These are phyloP conservation scores for Lordiphosa andalusiaca DNA, from an alignment of 2,888 invertebrate species.

Conservation along the genomic window DNA sequence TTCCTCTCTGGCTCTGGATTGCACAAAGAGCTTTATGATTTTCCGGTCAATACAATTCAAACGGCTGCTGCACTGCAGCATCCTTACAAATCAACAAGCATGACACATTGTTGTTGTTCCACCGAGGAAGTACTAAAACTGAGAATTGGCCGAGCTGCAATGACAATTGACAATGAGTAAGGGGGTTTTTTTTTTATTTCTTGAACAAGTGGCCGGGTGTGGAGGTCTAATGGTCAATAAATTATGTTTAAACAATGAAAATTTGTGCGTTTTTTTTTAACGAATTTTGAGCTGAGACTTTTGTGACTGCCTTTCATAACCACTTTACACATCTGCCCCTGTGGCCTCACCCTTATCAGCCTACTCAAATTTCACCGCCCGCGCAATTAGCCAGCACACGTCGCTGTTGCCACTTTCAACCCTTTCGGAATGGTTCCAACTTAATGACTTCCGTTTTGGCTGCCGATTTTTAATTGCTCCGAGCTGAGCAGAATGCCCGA, in stretches of 20 bases:
- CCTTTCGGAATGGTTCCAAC: constrained; percentile 49
- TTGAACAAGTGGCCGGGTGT: constrained; percentile 21
- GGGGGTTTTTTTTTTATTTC: constrained; percentile 1
- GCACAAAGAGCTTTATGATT: constrained; percentile 74
- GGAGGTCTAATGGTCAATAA: constrained; percentile 54
- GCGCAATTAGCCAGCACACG: constrained; percentile 61
- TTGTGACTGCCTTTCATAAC: too few species aligned
- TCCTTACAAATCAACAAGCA: constrained; percentile 76
- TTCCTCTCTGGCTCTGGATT: constrained; percentile 41
- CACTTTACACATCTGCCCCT: constrained; percentile 1
- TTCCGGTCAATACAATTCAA: constrained; percentile 75
- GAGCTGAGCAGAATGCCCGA: constrained; percentile 25
- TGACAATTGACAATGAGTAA: constrained; percentile 32
- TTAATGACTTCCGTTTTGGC: constrained; percentile 65
- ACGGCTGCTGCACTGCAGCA: constrained; percentile 41
- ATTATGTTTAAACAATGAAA: constrained; percentile 26
- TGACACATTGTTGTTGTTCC: constrained; percentile 64
- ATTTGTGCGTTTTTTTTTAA: not conserved
- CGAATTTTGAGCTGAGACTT: too few species aligned
- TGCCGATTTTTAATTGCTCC: constrained; percentile 44
- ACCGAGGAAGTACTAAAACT: constrained; percentile 61
- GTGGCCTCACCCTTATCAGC: constrained; percentile 3
- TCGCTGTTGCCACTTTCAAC: constrained; percentile 38
- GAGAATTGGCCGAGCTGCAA: constrained; percentile 27
- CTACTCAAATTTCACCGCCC: constrained; percentile 52